Evolutionary conservation across 2,113 vertebrate species (phyloP).

Genomic region (Balaeniceps rex): DNA sequence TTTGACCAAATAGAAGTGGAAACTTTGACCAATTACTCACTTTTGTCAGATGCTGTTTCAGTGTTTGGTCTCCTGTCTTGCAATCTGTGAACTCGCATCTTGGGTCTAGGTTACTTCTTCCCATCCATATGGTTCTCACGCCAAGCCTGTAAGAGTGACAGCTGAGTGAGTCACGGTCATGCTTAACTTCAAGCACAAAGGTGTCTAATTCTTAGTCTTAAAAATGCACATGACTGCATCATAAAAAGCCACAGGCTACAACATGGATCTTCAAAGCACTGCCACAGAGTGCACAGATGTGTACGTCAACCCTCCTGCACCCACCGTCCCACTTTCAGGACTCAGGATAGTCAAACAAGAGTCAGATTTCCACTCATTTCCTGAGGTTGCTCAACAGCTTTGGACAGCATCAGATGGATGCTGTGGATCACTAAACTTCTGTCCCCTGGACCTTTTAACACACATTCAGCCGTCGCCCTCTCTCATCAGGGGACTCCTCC

Average conservation of each 20-base stretch:
- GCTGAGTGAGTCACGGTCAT: slow-evolving; percentile 40
- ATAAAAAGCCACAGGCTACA: slow-evolving; percentile 35
- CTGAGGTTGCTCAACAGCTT: slow-evolving; percentile 17
- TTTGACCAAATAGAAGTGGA: background rate
- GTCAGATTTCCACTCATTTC: slow-evolving; percentile 49
- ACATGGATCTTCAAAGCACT: slow-evolving; percentile 41
- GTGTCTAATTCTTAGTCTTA: slow-evolving; percentile 32
- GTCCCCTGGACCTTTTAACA: slow-evolving; percentile 32
- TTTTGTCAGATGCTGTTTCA: background rate
- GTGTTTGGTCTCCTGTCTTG: background rate
- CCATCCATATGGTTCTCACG: slow-evolving; percentile 29
- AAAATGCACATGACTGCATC: slow-evolving; percentile 16
- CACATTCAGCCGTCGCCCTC: background rate
- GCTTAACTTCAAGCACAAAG: slow-evolving; percentile 46
- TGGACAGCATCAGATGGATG: slow-evolving; percentile 11
- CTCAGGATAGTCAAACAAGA: background rate
- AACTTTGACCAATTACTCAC: background rate
- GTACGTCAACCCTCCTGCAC: background rate
- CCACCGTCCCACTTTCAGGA: background rate
- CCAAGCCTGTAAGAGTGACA: background rate
- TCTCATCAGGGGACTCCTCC: slow-evolving; percentile 37
- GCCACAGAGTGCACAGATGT: slow-evolving; percentile 27
- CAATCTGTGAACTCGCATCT: background rate
- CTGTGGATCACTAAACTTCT: slow-evolving; percentile 62
- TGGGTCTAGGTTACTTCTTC: background rate